Conservation (phyloP, 2,113 vertebrate species). For the Odocoileus virginianus region DNA sequence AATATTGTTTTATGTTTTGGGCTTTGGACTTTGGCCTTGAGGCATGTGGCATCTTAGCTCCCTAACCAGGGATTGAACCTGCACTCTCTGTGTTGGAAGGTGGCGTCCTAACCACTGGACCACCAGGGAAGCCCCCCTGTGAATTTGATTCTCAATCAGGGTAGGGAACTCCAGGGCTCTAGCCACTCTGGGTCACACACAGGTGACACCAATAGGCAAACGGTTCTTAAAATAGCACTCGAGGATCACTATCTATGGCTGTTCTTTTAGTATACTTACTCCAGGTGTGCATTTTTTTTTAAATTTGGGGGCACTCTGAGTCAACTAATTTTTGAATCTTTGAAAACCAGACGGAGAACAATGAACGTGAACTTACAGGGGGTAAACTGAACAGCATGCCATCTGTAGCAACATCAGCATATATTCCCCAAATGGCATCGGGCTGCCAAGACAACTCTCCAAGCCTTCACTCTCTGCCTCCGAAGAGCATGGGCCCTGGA, state of each 20-base stretch:
- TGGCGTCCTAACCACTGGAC: neutral
- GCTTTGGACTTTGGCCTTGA: neutral
- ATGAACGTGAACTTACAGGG: slow-evolving; percentile 15
- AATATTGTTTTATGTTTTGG: neutral
- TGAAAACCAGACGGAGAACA: slow-evolving; percentile 50
- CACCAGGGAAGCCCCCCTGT: neutral
- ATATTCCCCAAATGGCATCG: slow-evolving; percentile 56
- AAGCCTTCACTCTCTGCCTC: slow-evolving; percentile 21
- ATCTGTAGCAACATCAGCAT: slow-evolving; percentile 59
- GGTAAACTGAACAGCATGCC: slow-evolving; percentile 42
- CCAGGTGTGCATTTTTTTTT: neutral
- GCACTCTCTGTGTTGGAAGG: neutral
- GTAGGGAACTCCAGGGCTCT: neutral
- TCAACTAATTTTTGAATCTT: slow-evolving; percentile 46
- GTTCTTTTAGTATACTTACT: neutral
- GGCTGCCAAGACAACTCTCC: slow-evolving; percentile 54
- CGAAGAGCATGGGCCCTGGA: slow-evolving; percentile 39
- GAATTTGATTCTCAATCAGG: neutral
- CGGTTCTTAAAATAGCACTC: neutral
- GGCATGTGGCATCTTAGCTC: neutral
- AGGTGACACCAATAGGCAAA: neutral
- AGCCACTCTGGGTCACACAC: neutral
- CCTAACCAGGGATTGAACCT: neutral
- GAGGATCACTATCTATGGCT: neutral
- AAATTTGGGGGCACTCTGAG: slow-evolving; percentile 30